Evolutionary conservation across 2,888 invertebrate genomes (phyloP), one percentile per base, ranked within the genome.

Genomic region (Lasioglossum pauxillum): DNA sequence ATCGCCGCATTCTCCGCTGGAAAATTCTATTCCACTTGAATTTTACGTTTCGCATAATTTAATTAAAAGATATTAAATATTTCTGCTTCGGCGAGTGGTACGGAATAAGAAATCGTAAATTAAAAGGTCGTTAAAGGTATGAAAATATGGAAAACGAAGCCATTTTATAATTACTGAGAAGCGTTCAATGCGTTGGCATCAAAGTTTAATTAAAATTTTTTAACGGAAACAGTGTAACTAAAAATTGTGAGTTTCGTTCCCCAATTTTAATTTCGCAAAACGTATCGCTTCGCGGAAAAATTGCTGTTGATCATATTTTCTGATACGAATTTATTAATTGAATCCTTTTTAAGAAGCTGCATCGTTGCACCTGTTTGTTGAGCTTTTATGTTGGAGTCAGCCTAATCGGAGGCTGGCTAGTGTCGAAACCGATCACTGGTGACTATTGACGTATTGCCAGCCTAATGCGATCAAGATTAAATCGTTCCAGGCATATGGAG

Each of bases 401-500:
- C 8, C 2, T 38, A 67, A 38, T 67, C 19, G 35, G 35, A 19
- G 67, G 38, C 16, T 10, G 31, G 46, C 31, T 31, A 10, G 49
- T 23, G 3, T 14, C 10, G 46, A 19, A 31, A 73, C 46, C 73
- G 31, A 19, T 46, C 41, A 1, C 16, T 19, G 19, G 31, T 31
- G 49, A 73, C 10, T 72, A 27, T 72, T 23, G 64, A 64, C 72
- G 72, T 73, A 38, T 73, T 4, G 41, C 23, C 46, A 38, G 27
- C 31, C 67, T 64, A 67, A 53, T 67, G 49, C 35, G 49, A 78
- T 74, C 78, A 67, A 41, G 64, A 80, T 67, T 78, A 78, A 73
- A 60, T 83, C 75, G 75, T 85, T 76, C 46, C 14, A 38, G 10
- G 78, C 78, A 49, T 84, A 69, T 78, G 74, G 49, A 60, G 71